Base-by-base conservation (phyloP, 2,888 invertebrate species). In the Ditylenchus weischeri region DNA sequence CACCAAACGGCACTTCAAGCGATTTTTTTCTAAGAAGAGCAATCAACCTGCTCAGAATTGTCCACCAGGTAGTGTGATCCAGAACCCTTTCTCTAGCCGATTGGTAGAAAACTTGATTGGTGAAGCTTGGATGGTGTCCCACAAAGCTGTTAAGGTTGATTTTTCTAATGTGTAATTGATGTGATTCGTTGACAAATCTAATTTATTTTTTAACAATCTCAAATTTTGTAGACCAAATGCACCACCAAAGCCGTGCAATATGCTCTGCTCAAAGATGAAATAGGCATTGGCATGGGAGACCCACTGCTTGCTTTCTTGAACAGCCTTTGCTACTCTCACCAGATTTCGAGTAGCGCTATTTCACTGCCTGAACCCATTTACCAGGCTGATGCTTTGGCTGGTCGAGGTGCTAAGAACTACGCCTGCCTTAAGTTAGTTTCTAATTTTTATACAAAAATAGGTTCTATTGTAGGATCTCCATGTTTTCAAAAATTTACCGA, bases 1-100 rank as follows among this genome's bases (percentile, higher is more conserved):
- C 21, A 50, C 50, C 18, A 50, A 50, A 21, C 50, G 50, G 21
- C 50, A 50, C 50, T 50, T 50, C 21, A 50, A 50, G 50, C 50
- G 50, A 2, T 21, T 50, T 5, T 50, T 50, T 21, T 19, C 18
- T 19, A 50, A 50, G 50, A 18, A 19, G 21, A 18, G n/a, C n/a
- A 50, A 50, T 6, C n/a, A 21, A 19, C 18, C 18, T 50, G 50
- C 21, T 2, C 3, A 50, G 21, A 50, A 50, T 50, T 18, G n/a
- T 18, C n/a, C 18, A 18, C 50, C 50, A 18, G 50, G 50, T 4
- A 19, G n/a, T 18, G 50, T 50, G 18, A 18, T 50, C n/a, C 50
- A 50, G 6, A 21, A 50, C 21, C 50, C 50, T 18, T 50, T 50
- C 50, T 19, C 18, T 50, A 50, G 50, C 50, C 50, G 21, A 2